Evolutionary conservation across 1,140 invertebrate species (phyloP).

Genomic region (Copidosoma floridanum): DNA sequence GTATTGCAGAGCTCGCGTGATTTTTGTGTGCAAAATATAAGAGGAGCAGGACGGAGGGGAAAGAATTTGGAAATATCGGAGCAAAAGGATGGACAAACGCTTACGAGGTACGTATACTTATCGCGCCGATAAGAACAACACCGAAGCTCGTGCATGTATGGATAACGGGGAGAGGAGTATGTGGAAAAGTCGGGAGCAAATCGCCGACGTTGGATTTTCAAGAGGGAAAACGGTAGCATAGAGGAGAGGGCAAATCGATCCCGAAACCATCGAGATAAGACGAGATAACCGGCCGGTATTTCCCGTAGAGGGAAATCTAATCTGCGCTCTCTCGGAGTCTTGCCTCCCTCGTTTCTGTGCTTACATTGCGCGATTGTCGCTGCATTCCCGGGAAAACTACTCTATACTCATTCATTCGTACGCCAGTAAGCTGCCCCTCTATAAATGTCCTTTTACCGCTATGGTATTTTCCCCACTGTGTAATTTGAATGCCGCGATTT

Average conservation of each 20-base stretch:
- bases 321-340: neutral
- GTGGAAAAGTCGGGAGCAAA: slow-evolving; percentile 1
- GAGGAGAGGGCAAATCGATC: slow-evolving; percentile 13
- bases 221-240: slow-evolving; percentile 17
- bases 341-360: neutral
- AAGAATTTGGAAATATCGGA: slow-evolving; percentile 18
- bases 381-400: too few relatives aligned
- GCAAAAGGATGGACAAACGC: neutral
- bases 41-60: too few relatives aligned
- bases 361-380: too few relatives aligned
- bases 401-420: too few relatives aligned
- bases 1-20: too few relatives aligned
- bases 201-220: slow-evolving; percentile 13
- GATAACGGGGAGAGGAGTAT: neutral
- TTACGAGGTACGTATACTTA: slow-evolving; percentile 10
- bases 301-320: slow-evolving; percentile 2
- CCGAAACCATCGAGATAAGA: slow-evolving; percentile 14
- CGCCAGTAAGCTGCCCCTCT: too few relatives aligned
- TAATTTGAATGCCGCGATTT: too few relatives aligned
- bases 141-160: slow-evolving; percentile 12
- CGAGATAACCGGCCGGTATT: slow-evolving; percentile 6
- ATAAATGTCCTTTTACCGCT: too few relatives aligned
- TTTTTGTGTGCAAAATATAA: too few relatives aligned
- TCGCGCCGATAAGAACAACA: slow-evolving; percentile 11
- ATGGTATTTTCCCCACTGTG: too few relatives aligned